phyloP scores from a whole-genome alignment of 2,797 vertebrate species.

The Podargus strigoides region DNA sequence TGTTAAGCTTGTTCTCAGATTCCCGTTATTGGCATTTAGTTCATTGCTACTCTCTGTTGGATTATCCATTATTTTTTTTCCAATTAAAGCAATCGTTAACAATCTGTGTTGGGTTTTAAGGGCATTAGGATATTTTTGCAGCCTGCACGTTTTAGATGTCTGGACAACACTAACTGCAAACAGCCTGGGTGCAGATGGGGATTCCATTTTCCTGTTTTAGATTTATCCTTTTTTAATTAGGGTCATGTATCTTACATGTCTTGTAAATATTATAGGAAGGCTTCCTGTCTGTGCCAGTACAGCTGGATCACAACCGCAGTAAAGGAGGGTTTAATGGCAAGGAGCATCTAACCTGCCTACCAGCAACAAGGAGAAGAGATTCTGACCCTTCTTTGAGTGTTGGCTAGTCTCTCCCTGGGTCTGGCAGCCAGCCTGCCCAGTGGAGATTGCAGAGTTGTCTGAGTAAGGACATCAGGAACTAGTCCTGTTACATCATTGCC shows the following conservation, averaged over 20 bases:
- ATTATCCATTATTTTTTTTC: not conserved
- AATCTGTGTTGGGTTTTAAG: not conserved
- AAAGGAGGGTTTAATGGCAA: not conserved
- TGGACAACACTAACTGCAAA: not conserved
- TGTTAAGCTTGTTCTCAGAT: not conserved
- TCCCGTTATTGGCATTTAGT: not conserved
- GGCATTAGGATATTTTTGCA: not conserved
- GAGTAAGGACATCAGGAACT: not conserved
- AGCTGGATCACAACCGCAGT: not conserved
- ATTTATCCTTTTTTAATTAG: not conserved
- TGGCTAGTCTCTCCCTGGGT: not conserved
- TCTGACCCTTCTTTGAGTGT: not conserved
- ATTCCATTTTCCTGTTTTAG: not conserved
- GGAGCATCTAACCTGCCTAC: not conserved
- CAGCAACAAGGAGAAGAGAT: not conserved
- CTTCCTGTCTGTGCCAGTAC: not conserved
- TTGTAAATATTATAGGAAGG: not conserved
- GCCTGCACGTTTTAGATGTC: not conserved
- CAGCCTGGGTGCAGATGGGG: not conserved
- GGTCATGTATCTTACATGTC: not conserved
- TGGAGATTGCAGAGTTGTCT: not conserved
- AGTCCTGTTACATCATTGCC: not conserved
- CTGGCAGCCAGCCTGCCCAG: not conserved
- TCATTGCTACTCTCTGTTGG: not conserved
- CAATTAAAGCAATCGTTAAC: constrained; percentile 9